phyloP scores from a whole-genome alignment of 2,797 vertebrate species.

The Aselliscus stoliczkanus region DNA sequence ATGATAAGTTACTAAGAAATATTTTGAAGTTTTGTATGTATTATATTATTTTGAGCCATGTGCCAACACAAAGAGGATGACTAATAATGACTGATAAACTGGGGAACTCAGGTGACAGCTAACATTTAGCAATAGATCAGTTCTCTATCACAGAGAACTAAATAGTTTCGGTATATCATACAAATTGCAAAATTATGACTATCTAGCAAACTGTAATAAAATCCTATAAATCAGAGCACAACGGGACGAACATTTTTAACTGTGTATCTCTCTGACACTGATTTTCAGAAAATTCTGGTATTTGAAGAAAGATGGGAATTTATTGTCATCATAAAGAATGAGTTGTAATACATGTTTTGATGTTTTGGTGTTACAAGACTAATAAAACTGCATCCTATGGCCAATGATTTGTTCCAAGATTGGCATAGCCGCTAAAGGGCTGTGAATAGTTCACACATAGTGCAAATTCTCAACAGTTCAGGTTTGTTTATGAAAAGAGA shows the following conservation, averaged over 20 bases:
- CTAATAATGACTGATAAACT: slow-evolving; percentile 10
- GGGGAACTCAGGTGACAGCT: not conserved
- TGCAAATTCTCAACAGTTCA: not conserved
- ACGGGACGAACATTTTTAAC: slow-evolving; percentile 26
- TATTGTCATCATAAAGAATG: slow-evolving; percentile 25
- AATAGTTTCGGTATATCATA: slow-evolving; percentile 37
- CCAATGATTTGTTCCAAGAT: not conserved
- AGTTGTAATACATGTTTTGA: slow-evolving; percentile 53
- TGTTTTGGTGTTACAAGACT: slow-evolving; percentile 38
- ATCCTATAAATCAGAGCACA: slow-evolving; percentile 51
- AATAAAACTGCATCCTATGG: slow-evolving; percentile 13
- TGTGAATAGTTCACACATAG: not conserved
- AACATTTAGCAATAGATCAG: slow-evolving; percentile 25
- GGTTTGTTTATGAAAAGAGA: not conserved
- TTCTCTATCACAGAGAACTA: slow-evolving; percentile 41
- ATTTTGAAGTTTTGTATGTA: not conserved
- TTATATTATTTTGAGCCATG: not conserved
- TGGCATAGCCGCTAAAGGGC: not conserved
- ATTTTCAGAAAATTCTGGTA: slow-evolving; percentile 13
- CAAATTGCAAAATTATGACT: slow-evolving; percentile 48
- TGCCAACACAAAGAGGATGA: not conserved
- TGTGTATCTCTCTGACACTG: not conserved
- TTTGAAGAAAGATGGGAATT: slow-evolving; percentile 49
- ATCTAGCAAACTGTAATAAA: slow-evolving; percentile 52
- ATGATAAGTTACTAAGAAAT: not conserved